These are phyloP conservation scores for Megathymus violae DNA, from an alignment of 1,140 invertebrate species.

Conservation along the genomic window DNA sequence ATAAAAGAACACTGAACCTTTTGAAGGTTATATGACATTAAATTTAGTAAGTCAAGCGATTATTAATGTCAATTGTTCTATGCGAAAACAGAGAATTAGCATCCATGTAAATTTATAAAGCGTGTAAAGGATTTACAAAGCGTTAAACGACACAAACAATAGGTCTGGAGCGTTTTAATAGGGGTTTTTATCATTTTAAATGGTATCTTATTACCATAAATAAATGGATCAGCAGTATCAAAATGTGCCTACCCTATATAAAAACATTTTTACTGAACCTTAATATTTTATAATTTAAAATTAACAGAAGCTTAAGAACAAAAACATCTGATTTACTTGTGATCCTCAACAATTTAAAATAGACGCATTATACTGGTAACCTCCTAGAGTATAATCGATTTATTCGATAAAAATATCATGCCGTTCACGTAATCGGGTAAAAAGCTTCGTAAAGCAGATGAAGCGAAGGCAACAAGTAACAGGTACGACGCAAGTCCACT, in stretches of 20 bases:
- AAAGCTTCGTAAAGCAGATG: neutral
- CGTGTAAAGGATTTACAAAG: neutral
- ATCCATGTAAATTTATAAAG: neutral
- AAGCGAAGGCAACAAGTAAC: neutral
- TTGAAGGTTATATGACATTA: no score
- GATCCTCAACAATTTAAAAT: no score
- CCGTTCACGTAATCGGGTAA: neutral
- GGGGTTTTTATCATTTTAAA: constrained; percentile 8
- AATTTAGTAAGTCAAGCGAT: neutral
- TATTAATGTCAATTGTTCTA: neutral
- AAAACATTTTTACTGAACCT: no score
- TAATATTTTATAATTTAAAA: no score
- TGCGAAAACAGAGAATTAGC: neutral
- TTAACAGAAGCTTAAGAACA: no score
- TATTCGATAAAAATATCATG: neutral
- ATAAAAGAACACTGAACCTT: no score
- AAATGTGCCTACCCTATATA: no score
- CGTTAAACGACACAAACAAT: constrained; percentile 1
- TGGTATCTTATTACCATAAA: neutral
- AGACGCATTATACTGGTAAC: no score
- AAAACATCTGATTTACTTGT: no score
- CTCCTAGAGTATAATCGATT: neutral
- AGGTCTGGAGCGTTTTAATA: constrained; percentile 11
- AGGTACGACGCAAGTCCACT: neutral
- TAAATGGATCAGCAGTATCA: neutral